phyloP scores from a whole-genome alignment of 2,113 vertebrate genomes.

The Pipra filicauda region DNA sequence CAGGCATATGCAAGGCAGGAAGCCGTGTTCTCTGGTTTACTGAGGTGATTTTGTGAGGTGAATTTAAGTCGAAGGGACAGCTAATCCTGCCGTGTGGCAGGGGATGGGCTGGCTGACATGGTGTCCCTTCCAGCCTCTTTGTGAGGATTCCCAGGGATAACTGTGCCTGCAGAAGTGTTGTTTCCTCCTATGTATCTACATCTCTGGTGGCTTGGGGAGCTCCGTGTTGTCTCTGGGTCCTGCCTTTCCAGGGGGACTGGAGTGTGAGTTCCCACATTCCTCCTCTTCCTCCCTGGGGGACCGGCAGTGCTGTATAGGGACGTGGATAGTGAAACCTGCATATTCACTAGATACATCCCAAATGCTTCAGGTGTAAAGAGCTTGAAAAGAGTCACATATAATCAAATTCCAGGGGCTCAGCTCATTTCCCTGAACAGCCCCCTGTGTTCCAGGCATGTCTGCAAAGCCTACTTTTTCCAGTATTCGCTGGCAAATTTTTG shows the following conservation, averaged over 20 bases:
- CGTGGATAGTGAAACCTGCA: neutral
- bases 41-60: neutral
- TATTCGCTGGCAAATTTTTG: neutral
- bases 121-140: neutral
- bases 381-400: neutral
- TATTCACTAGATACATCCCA: neutral
- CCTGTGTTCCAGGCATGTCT: neutral
- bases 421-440: neutral
- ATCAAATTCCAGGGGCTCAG: neutral
- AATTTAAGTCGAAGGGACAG: neutral
- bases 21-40: neutral
- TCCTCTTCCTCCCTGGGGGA: neutral
- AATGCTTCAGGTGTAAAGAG: neutral
- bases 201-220: neutral
- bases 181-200: neutral
- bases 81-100: neutral
- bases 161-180: neutral
- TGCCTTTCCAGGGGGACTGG: neutral
- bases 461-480: neutral
- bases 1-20: neutral
- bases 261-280: accelerated
- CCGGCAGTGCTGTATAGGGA: neutral
- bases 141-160: neutral
- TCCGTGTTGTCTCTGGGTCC: neutral
- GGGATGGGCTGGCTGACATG: neutral